Conservation (phyloP, 2,797 vertebrate species). For the Alectoris magna region DNA sequence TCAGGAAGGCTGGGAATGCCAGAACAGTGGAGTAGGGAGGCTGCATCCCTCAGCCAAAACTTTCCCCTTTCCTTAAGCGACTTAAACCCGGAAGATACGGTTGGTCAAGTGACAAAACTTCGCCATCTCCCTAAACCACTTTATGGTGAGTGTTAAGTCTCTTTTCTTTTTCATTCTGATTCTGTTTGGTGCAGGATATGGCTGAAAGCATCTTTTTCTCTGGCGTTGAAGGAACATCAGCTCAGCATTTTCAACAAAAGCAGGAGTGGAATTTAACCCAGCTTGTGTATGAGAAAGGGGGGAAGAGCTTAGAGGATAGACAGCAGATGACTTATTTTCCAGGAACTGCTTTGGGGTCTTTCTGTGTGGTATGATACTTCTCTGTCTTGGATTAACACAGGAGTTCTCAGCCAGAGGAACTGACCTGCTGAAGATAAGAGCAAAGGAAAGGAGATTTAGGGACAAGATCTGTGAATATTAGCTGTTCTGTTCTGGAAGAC, state of each 20-base stretch:
- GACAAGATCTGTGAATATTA: background rate
- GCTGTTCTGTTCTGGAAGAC: background rate
- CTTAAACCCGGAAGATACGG: background rate
- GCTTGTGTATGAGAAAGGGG: background rate
- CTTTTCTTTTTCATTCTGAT: background rate
- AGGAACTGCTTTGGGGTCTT: background rate
- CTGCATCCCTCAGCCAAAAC: background rate
- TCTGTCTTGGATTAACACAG: background rate
- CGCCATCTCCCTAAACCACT: background rate
- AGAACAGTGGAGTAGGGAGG: background rate
- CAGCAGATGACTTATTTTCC: background rate
- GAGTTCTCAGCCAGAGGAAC: background rate
- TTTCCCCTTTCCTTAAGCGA: background rate
- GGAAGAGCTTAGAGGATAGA: background rate
- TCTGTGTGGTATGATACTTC: background rate
- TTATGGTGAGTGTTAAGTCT: background rate
- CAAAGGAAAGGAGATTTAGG: background rate
- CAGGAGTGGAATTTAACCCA: background rate
- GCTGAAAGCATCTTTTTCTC: background rate
- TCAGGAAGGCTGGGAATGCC: background rate
- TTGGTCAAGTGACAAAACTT: background rate
- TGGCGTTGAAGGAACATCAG: background rate
- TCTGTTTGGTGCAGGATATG: background rate
- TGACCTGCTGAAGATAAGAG: fast-evolving
- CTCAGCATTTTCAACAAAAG: background rate